Evolutionary conservation across 1,140 invertebrate species (phyloP), one percentile per base, ranked within the genome.

Genomic region (Drosophila santomea): DNA sequence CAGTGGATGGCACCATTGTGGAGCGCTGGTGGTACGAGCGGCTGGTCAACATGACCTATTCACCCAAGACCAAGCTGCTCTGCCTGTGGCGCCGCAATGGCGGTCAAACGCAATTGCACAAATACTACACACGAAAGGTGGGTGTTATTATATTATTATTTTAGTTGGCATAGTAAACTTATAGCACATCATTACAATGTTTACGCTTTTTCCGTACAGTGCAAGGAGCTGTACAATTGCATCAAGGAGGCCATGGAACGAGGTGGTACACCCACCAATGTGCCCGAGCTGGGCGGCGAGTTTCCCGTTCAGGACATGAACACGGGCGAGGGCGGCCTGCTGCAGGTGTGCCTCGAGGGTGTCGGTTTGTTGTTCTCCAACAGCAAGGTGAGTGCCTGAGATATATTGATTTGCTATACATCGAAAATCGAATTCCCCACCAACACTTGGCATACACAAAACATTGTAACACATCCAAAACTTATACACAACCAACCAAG

Each of bases 1-100:
- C 97, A 44, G 98, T 92, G 60, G 88, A 83, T 52, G 95, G 95
- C 38, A 96, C 98, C 6, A 99, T 99, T 80, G 96, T 99, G 51
- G 98, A 99, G 92, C 94, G 97, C 92, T 99, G 98, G 98, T 99
- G 98, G 98, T 99, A 98, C 93, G 99, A 99, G 92, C 94, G 98
- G 56, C 94, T 99, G 23, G 98, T 99, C 11, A 99, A 99, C 91
- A 99, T 99, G 98, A 99, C 98, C 0, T 99, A 98, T 92, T 98
- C 98, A 81, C 99, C 99, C 0, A 99, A 99, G 93, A 99, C 97
- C 83, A 97, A 98, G 93, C 97, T 99, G 14, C 93, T 99, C 50
- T 99, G 98, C 93, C 94, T 99, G 45, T 99, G 98, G 98, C 95
- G 97, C 63, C 94, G 96, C 75, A 97, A 96, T 84, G 97, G 97